Percentiles rank a stretch among this genome's conserved stretches.
Conservation (phyloP, 53 echinoderm and acorn worm genomes). For the Arbacia lixula region DNA sequence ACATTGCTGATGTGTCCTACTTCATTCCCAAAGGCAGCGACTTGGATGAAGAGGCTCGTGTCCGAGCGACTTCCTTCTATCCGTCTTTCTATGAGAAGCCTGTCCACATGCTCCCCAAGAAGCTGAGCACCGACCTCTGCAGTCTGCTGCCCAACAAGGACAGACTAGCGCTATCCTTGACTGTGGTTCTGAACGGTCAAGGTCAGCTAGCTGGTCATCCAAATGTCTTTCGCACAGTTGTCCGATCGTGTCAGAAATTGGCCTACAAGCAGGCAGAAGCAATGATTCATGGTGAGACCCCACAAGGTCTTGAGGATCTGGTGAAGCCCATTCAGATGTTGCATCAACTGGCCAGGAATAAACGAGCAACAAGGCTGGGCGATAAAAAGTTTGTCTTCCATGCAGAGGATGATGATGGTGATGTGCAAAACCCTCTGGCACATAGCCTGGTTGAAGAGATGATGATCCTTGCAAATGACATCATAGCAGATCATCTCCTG, state of each 20-base stretch:
- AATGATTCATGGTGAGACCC: slow-evolving; percentile 37
- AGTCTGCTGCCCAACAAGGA: slow-evolving; percentile 75
- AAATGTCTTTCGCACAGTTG: slow-evolving; percentile 62
- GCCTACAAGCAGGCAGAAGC: slow-evolving; percentile 73
- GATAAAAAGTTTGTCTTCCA: slow-evolving; percentile 44
- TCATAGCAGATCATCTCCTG: slow-evolving; percentile 63
- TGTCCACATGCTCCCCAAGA: slow-evolving; percentile 79
- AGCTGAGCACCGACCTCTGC: slow-evolving; percentile 78
- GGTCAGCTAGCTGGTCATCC: slow-evolving; percentile 53
- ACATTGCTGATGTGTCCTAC: slow-evolving; percentile 86
- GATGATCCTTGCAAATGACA: slow-evolving; percentile 81
- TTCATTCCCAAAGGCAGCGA: slow-evolving; percentile 28
- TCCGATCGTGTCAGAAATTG: slow-evolving; percentile 62
- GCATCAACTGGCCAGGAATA: slow-evolving; percentile 51
- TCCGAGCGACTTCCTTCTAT: slow-evolving; percentile 79
- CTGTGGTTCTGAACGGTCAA: slow-evolving; percentile 59
- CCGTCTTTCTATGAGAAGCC: slow-evolving; percentile 66
- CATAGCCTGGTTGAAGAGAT: slow-evolving; percentile 81
- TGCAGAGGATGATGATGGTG: slow-evolving; percentile 57
- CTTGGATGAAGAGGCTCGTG: slow-evolving; percentile 65
- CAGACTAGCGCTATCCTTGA: slow-evolving; percentile 71
- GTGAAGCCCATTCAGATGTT: slow-evolving; percentile 26
- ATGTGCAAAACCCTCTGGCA: slow-evolving; percentile 53
- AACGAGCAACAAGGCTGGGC: slow-evolving; percentile 57
- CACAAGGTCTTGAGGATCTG: not conserved